Conservation (phyloP, 2,888 invertebrate species). For the Chouioia cunea region DNA sequence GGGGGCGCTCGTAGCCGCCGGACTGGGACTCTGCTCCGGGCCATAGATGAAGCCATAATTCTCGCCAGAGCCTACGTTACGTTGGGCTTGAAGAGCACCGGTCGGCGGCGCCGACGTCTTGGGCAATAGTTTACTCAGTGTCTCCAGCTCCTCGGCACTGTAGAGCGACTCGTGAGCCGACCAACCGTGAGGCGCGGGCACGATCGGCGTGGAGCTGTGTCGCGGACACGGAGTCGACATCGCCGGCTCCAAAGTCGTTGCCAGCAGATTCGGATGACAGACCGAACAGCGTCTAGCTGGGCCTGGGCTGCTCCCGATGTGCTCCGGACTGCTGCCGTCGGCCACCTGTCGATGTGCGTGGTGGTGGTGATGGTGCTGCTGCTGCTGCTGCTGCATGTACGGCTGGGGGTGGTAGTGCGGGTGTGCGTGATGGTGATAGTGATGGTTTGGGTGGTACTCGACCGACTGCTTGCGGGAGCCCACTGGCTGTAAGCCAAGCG, state of each 20-base stretch:
- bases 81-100: conserved; percentile 43
- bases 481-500: conserved; percentile 23
- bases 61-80: conserved; percentile 60
- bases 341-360: conserved; percentile 1
- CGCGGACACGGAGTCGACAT: conserved; percentile 55
- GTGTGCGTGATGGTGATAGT: conserved; percentile 34
- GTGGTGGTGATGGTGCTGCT: conserved; percentile 35
- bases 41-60: conserved; percentile 62
- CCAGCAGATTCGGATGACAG: conserved; percentile 52
- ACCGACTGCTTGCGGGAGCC: conserved; percentile 25
- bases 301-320: neutral
- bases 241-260: neutral
- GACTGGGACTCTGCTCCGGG: conserved; percentile 54
- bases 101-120: neutral
- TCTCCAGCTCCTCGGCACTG: conserved; percentile 12
- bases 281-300: conserved; percentile 55
- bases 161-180: conserved; percentile 51
- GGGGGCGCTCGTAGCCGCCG: conserved; percentile 16
- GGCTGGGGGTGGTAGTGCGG: conserved; percentile 45
- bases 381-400: conserved; percentile 22
- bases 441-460: conserved; percentile 28
- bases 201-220: conserved; percentile 55
- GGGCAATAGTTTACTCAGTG: neutral
- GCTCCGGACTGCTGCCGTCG: conserved; percentile 13
- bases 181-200: conserved; percentile 66